Evolutionary conservation across 2,113 vertebrate genomes (phyloP).

Genomic region (Tragelaphus strepsiceros): DNA sequence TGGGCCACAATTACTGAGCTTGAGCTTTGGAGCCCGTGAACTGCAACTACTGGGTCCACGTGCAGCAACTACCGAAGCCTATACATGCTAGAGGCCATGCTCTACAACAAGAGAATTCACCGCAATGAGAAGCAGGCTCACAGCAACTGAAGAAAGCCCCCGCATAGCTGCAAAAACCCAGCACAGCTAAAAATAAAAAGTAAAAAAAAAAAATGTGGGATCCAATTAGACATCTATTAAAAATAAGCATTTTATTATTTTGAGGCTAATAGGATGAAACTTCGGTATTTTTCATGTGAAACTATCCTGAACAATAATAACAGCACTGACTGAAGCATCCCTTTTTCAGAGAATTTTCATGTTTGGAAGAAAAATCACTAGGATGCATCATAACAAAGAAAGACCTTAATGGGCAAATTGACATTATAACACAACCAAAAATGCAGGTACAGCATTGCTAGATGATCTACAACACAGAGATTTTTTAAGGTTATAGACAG

Average conservation of each 20-base stretch:
- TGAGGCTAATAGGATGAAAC: neutral
- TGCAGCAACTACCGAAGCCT: neutral
- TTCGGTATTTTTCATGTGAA: neutral
- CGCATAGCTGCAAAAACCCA: neutral
- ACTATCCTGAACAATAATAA: neutral
- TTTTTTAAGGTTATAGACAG: neutral
- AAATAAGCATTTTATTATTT: neutral
- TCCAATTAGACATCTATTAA: neutral
- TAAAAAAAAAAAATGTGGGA: neutral
- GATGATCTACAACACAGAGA: neutral
- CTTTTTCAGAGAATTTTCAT: neutral
- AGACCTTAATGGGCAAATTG: neutral
- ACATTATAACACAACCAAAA: neutral
- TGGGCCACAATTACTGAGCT: neutral
- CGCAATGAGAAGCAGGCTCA: neutral
- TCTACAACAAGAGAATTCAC: neutral
- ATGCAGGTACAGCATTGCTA: neutral
- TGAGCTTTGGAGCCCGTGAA: neutral
- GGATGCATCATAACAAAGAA: neutral
- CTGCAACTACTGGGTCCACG: neutral
- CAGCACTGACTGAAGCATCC: neutral
- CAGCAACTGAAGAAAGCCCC: neutral
- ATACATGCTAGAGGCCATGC: neutral
- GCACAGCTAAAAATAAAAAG: neutral
- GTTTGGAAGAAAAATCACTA: neutral